Evolutionary conservation across 2,888 invertebrate genomes (phyloP), one percentile per base, ranked within the genome.

Genomic region (Macaria notata): DNA sequence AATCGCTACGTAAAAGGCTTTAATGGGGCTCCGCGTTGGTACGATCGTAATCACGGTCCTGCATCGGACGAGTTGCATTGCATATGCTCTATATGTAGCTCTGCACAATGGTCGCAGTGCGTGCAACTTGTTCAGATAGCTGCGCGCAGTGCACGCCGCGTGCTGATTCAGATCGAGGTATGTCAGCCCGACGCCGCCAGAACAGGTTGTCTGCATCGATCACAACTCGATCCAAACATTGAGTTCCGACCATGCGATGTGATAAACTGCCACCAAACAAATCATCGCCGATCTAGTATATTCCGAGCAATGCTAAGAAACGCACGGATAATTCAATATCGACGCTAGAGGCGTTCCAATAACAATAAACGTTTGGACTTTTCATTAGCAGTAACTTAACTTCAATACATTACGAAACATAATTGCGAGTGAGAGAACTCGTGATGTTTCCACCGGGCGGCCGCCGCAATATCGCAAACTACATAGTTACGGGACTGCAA

Each of bases 361-460:
- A 79, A 80, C 76, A 81, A 79, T 79, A 81, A 83, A 70, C 70
- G 78, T 68, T 76, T 72, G 67, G 78, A 79, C 73, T 80, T 88
- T 86, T 83, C 84, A 86, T 86, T 87, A 84, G 82, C 84, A 86
- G 77, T 86, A 86, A 86, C 81, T 86, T 86, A 79, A 73, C 71
- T 73, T 65, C 9, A 68, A 76, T 73, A 70, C 63, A 68, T 69
- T 74, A 74, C 67, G 69, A 71, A 72, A 75, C 65, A 71, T 73
- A 69, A 77, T 75, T 74, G 65, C 64, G 56, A 67, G 68, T 63
- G 63, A 67, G 61, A 70, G 67, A 41, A n/a, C 63, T 69, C 67
- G 67, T 64, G 70, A 76, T 72, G 67, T 70, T 75, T 75, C 70
- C 65, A 65, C 61, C 53, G 53, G 66, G 62, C 50, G 57, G 42